These are phyloP conservation scores for Latrodectus elegans DNA, from an alignment of 2,888 invertebrate species.

Conservation along the genomic window DNA sequence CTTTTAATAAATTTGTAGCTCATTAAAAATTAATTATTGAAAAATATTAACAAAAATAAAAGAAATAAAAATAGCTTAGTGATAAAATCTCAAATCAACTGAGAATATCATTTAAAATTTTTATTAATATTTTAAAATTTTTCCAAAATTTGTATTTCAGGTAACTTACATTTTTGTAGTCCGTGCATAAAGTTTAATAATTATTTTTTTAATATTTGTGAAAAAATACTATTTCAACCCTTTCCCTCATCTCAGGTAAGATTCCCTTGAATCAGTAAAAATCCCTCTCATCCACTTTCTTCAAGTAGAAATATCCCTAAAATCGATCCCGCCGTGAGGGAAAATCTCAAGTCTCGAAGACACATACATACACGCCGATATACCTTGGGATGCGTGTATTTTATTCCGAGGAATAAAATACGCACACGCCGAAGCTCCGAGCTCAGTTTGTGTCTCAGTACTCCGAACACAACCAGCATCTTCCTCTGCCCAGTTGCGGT, in stretches of 20 bases:
- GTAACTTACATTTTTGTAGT: too few species aligned
- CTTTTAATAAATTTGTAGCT: too few species aligned
- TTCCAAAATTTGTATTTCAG: too few species aligned
- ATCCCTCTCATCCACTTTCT: neutral
- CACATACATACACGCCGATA: slow-evolving; percentile 46
- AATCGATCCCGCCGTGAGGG: slow-evolving; percentile 36
- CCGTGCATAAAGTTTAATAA: too few species aligned
- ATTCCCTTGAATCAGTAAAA: slow-evolving; percentile 26
- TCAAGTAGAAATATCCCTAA: neutral
- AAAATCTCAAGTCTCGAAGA: slow-evolving; percentile 49
- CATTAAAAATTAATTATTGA: too few species aligned
- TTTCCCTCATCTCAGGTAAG: slow-evolving; percentile 42
- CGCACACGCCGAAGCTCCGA: slow-evolving; percentile 37
- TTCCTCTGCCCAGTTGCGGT: neutral
- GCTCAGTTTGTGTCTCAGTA: slow-evolving; percentile 14
- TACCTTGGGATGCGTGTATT: slow-evolving; percentile 32
- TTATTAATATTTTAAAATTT: too few species aligned
- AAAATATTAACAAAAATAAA: too few species aligned
- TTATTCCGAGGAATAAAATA: slow-evolving; percentile 37
- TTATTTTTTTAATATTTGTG: neutral
- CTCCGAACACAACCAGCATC: neutral
- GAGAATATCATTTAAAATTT: too few species aligned
- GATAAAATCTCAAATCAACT: too few species aligned
- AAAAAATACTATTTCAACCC: slow-evolving; percentile 16
- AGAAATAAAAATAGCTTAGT: too few species aligned